These are phyloP conservation scores for Mermis nigrescens DNA, from an alignment of 2,888 invertebrate species.

Conservation along the genomic window DNA sequence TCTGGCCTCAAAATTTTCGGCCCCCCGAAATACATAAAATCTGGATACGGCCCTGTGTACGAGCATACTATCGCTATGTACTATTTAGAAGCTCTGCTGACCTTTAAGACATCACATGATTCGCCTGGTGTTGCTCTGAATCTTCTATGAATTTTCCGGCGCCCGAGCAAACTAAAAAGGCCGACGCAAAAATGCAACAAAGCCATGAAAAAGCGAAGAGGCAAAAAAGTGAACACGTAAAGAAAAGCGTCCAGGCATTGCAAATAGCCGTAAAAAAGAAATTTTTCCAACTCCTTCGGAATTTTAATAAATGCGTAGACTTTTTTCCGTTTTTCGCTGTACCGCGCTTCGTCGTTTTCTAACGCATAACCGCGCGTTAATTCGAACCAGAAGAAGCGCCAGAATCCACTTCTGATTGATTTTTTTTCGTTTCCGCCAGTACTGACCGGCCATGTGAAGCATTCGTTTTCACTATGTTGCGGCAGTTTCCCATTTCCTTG, in stretches of 20 bases:
- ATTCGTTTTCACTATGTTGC: no score
- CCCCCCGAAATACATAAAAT: no score
- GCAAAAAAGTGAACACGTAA: conserved; percentile 89
- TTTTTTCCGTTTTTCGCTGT: conserved; percentile 71
- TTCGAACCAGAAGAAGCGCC: conserved; percentile 57
- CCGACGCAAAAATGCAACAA: conserved; percentile 48
- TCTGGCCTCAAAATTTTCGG: no score
- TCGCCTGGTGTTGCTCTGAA: conserved; percentile 34
- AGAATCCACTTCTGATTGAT: no score
- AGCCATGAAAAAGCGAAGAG: conserved; percentile 69
- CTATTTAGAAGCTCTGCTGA: no score
- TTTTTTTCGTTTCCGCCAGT: no score
- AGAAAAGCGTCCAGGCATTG: conserved; percentile 86
- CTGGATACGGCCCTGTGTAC: no score
- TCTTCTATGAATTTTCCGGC: background rate
- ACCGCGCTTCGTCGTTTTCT: conserved; percentile 83
- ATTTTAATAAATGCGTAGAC: conserved; percentile 91
- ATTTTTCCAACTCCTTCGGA: conserved; percentile 58
- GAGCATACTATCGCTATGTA: no score
- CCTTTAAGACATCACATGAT: conserved; percentile 84
- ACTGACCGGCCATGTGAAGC: no score
- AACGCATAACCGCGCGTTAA: conserved; percentile 74
- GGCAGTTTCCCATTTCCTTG: no score
- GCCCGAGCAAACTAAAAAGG: background rate
- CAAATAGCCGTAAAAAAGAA: conserved; percentile 78